Evolutionary conservation across 2,888 invertebrate species (phyloP).

Genomic region (Ferrisia virgata): DNA sequence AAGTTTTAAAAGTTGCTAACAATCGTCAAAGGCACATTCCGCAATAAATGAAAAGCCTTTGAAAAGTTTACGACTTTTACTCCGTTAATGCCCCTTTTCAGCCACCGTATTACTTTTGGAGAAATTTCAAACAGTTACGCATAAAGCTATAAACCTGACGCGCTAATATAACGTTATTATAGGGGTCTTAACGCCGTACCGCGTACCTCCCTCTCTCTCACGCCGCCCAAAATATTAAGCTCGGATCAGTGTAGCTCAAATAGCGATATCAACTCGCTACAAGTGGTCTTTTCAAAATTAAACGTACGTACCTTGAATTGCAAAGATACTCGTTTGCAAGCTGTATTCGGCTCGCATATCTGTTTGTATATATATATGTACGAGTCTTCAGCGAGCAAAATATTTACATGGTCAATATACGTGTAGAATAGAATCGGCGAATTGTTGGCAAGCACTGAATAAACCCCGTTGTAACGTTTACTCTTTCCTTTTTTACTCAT

Average conservation of each 20-base stretch:
- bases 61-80: conserved; percentile 46
- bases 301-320: neutral
- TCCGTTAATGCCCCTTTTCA: conserved; percentile 43
- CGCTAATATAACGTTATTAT: conserved; percentile 46
- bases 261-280: neutral
- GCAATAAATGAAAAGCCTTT: conserved; percentile 45
- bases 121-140: conserved; percentile 44
- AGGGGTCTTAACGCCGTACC: conserved; percentile 33
- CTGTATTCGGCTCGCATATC: no score
- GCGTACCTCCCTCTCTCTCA: neutral
- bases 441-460: conserved; percentile 33
- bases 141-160: conserved; percentile 45
- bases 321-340: neutral
- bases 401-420: neutral
- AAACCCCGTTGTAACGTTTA: neutral
- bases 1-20: conserved; percentile 42
- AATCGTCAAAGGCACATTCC: conserved; percentile 43
- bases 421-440: neutral
- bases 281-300: neutral
- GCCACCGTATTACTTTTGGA: conserved; percentile 44
- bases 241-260: conserved; percentile 40
- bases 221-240: conserved; percentile 43
- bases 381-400: neutral
- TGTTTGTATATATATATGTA: neutral
- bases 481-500: conserved; percentile 35